Evolutionary conservation across 2,888 invertebrate genomes (phyloP), one percentile per base, ranked within the genome.

Genomic region (Mythimna albipuncta): DNA sequence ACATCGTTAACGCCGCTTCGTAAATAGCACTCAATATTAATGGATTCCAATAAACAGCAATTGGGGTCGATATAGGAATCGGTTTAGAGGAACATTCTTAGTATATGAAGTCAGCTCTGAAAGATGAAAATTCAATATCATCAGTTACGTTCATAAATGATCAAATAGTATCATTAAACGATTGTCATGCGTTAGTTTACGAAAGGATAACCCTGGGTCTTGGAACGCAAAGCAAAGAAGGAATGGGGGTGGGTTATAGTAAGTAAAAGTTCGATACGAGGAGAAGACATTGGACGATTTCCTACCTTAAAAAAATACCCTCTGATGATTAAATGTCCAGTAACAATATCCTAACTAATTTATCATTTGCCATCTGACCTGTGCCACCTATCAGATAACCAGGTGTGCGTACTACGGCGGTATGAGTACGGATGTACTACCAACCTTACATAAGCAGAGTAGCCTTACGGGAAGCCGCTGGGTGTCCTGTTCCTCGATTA

Each of bases 21-120:
- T 64, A 67, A 61, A 57, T 70, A 79, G 61, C 71, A 50, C 62
- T 72, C 58, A 71, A 72, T 68, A 68, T 65, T 32, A 32, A 81
- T 68, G 58, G 47, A 52, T 71, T 67, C 32, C 32, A 35, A 66
- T 75, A 59, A 69, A 78, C 35, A 80, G 26, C 11, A 26, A 64
- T 54, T 63, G 38, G 44, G 61, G n/a, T 21, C 61, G 41, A 21
- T 13, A 21, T 61, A 21, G 50, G n/a, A 52, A n/a, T 52, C 50
- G 50, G n/a, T 19, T 52, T 41, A 21, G 2, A 11, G 41, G 21
- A 1, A 16, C 38, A 16, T 47, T 38, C 6, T 7, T 47, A 19
- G 35, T 44, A 44, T 44, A 35, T 64, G 6, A n/a, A 54, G 9
- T 26, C 13, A 63, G 13, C 13, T 41, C 6, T 13, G 19, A 44